These are phyloP conservation scores for Pachyrhynchus sulphureomaculatus DNA, from an alignment of 1,140 invertebrate genomes.

Conservation along the genomic window DNA sequence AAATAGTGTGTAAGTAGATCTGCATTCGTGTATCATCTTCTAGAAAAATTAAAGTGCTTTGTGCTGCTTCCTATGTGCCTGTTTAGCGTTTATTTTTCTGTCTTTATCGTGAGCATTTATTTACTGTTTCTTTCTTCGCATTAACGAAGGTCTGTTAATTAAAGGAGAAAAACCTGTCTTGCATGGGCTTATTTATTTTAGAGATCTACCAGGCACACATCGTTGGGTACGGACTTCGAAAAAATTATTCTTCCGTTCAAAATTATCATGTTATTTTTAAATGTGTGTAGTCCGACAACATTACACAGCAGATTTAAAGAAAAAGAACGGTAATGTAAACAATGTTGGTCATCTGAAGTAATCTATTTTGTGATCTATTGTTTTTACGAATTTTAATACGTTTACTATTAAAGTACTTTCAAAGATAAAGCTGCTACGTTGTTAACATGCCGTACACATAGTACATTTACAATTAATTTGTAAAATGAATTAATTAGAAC, in stretches of 20 bases:
- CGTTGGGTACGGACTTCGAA: slow-evolving; percentile 6
- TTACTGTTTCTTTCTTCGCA: slow-evolving; percentile 36
- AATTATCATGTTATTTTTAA: slow-evolving; percentile 27
- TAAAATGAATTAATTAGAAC: too few relatives aligned
- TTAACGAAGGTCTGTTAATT: slow-evolving; percentile 40
- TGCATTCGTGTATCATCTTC: not conserved
- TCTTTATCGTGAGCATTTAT: slow-evolving; percentile 27
- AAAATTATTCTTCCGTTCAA: slow-evolving; percentile 15
- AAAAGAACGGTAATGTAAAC: too few relatives aligned
- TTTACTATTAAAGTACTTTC: too few relatives aligned
- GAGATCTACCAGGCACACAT: slow-evolving; percentile 27
- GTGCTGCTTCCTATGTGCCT: slow-evolving; percentile 16
- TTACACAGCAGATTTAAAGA: too few relatives aligned
- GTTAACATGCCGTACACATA: too few relatives aligned
- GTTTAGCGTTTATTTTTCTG: slow-evolving; percentile 26
- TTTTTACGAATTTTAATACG: too few relatives aligned
- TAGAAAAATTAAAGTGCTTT: not conserved
- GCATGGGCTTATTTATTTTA: slow-evolving; percentile 35
- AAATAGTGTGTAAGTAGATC: not conserved
- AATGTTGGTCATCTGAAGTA: too few relatives aligned
- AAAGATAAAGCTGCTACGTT: too few relatives aligned
- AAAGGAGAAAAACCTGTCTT: slow-evolving; percentile 39
- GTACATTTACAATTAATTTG: too few relatives aligned
- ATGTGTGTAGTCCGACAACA: not conserved
- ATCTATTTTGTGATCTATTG: too few relatives aligned